These are phyloP conservation scores for Liolophura sinensis DNA, from an alignment of 1,140 invertebrate species.

Conservation along the genomic window DNA sequence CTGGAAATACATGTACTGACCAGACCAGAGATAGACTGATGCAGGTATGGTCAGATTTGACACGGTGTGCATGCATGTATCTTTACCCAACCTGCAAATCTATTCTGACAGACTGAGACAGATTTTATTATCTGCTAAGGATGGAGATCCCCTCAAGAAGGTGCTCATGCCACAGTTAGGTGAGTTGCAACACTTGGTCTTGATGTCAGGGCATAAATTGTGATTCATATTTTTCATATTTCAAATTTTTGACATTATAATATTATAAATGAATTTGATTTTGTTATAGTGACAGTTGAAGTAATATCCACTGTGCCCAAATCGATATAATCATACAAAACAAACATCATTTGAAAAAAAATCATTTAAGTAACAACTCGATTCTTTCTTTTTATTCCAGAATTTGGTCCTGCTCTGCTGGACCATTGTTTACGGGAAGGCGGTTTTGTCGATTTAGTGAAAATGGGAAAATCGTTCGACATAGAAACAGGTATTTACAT, in stretches of 20 bases:
- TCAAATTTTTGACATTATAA: neutral
- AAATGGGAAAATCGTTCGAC: conserved; percentile 70
- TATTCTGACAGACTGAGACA: conserved; percentile 58
- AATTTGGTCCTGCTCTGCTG: conserved; percentile 84
- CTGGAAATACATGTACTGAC: no score
- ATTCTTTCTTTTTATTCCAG: conserved; percentile 32
- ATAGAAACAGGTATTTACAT: conserved; percentile 59
- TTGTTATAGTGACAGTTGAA: conserved; percentile 13
- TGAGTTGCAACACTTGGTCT: conserved; percentile 44
- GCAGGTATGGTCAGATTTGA: no score
- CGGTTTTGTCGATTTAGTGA: conserved; percentile 68
- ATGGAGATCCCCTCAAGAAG: conserved; percentile 82
- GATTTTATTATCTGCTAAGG: conserved; percentile 70
- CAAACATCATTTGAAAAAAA: neutral
- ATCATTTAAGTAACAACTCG: neutral
- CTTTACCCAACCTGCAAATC: neutral
- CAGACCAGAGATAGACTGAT: no score
- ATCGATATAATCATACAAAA: neutral
- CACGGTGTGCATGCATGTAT: no score
- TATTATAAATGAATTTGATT: neutral
- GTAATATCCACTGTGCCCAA: conserved; percentile 5
- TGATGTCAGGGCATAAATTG: neutral
- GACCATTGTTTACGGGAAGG: conserved; percentile 81
- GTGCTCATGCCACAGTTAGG: conserved; percentile 79
- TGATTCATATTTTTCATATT: neutral